Base-by-base conservation (phyloP, 2,797 vertebrate species). In the Chaunax sp. region DNA sequence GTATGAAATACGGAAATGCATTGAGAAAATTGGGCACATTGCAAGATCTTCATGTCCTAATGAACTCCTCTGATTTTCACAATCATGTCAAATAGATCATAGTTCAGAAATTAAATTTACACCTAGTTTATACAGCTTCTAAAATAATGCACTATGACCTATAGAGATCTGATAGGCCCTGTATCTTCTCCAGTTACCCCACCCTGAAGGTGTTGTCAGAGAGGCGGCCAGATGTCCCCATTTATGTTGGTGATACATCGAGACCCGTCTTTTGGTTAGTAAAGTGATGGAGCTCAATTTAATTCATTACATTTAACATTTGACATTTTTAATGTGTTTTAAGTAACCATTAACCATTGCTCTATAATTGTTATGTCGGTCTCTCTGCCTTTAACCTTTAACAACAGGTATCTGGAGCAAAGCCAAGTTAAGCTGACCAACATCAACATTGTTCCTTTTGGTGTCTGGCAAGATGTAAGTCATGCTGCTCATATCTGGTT, bases 251-350 rank as follows among this genome's bases (percentile, higher is more conserved):
- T 2, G 87, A 94, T 45, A 95, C 94, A 0, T 90, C 92, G 6
- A 91, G 94, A 38, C 94, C 95, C 0, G 93, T 95, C 2, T 95
- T 96, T 69, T 95, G 95, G 94, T 90, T 6, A 50, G 88, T 72
- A 26, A 6, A 55, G 0, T 12, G 3, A 28, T 6, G 1, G 1
- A 46, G 19, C 33, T 61, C 12, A 9, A 8, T 51, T 55, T 25
- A 23, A 45, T n/a, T 3, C 12, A 16, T 37, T 20, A 20, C 16
- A 18, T 47, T 3, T 28, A 13, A 41, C 13, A 20, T 6, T 35
- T 19, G 38, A 30, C 15, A 47, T 12, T 11, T 43, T 26, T 23
- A 1, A 20, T 8, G 0, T 56, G 19, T 53, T 25, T 33, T 0
- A 6, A 33, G 13, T 35, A 7, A 35, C 6, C 33, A 35, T 35